Evolutionary conservation across 2,888 invertebrate species (phyloP).

Genomic region (Sussaba pulchella): DNA sequence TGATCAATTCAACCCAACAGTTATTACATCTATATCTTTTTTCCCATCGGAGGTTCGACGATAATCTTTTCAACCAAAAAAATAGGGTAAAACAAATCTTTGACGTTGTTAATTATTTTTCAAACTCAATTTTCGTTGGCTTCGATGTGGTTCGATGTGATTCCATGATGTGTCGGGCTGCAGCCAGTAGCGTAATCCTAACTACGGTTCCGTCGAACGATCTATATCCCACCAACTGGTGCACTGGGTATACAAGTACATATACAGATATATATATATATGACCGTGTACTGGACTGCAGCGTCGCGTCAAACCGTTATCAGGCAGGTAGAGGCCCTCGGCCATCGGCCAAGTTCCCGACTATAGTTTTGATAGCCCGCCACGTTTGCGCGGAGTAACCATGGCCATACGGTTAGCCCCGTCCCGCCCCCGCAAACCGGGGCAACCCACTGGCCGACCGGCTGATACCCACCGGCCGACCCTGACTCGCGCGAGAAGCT

Average conservation of each 20-base stretch:
- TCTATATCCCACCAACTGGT: conserved; percentile 25
- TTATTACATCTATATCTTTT: too few species aligned
- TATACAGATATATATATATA: not conserved
- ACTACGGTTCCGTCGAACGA: not conserved
- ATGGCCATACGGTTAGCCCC: conserved; percentile 23
- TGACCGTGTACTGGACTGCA: conserved; percentile 6
- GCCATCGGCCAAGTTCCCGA: conserved; percentile 14
- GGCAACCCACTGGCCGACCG: not conserved
- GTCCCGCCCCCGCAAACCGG: conserved; percentile 3
- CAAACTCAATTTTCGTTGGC: too few species aligned
- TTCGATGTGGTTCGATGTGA: not conserved
- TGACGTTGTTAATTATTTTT: too few species aligned
- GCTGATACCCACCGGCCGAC: conserved; percentile 6
- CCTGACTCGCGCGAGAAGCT: conserved; percentile 17
- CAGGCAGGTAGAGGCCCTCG: conserved; percentile 6
- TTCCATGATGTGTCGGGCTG: not conserved
- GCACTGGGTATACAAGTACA: not conserved
- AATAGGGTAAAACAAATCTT: too few species aligned
- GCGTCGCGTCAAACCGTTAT: conserved; percentile 22
- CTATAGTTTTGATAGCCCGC: conserved; percentile 13
- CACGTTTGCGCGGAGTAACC: conserved; percentile 29
- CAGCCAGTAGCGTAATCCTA: not conserved
- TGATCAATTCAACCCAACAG: too few species aligned
- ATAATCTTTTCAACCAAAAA: too few species aligned
- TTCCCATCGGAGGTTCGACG: too few species aligned